Evolutionary conservation across 2,113 vertebrate species (phyloP), one percentile per base, ranked within the genome.

Genomic region (Pachycephala philippinensis): DNA sequence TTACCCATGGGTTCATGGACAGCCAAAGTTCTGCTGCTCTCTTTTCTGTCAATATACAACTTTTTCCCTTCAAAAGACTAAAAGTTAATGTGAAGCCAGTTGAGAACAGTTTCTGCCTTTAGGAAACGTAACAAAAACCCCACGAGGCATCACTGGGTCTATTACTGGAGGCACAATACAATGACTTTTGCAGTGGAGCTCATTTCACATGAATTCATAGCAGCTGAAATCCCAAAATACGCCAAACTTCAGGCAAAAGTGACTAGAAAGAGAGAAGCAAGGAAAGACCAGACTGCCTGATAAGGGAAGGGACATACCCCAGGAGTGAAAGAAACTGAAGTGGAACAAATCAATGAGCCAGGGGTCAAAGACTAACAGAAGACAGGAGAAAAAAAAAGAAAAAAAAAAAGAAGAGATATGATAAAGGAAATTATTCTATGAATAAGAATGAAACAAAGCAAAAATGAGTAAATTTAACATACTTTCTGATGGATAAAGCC

Each of bases 1-100:
- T 0, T 19, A 39, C 23, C 11, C 7, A 4, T 1, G 6, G 1
- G 5, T 24, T 42, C 26, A 33, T 0, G 3, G 42, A 11, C 40
- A 61, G 49, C 13, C 49, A 28, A 72, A 85, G 18, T 9, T 56
- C n/a, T 56, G 9, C 12, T 26, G 3, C 28, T 52, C 22, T 63
- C 1, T 52, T 71, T 82, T 39, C n/a, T 87, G 20, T 30, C 39
- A 44, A 40, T 42, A 37, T 15, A 11, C 2, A 76, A 33, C 30
- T 47, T 86, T 61, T 28, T 33, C 13, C 40, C 72, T 72, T 31
- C 17, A 59, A 84, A 27, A 35, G 12, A 6, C 56, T 54, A 7
- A 24, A 92, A 44, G 39, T 64, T 52, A 30, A 69, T 0, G 5
- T 30, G 27, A 63, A 80, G 4, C 16, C 52, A 59, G 27, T 1